phyloP scores from a whole-genome alignment of 2,113 vertebrate species.

The Mungos mungo region DNA sequence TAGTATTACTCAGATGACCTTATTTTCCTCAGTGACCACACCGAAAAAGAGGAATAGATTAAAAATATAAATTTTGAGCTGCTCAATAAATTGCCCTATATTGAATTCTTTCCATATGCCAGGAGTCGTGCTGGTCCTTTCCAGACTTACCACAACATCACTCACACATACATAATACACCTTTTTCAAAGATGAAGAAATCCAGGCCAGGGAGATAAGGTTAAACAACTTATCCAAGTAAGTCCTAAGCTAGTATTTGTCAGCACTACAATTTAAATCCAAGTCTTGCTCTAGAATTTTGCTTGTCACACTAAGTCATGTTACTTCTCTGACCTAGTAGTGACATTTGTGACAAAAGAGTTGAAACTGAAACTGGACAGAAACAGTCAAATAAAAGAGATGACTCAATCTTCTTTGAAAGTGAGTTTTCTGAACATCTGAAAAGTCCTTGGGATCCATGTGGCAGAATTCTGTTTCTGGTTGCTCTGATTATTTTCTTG shows the following conservation, averaged over 20 bases:
- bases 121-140: background rate
- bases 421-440: background rate
- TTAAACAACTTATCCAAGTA: conserved; percentile 1
- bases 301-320: background rate
- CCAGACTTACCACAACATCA: background rate
- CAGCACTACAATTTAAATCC: background rate
- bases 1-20: background rate
- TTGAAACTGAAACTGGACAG: conserved; percentile 7
- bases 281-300: background rate
- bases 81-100: background rate
- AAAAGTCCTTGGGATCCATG: background rate
- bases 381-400: conserved; percentile 27
- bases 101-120: background rate
- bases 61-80: background rate
- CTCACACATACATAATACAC: background rate
- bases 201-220: background rate
- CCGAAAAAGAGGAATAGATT: background rate
- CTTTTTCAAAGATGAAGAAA: background rate
- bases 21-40: background rate
- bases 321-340: background rate
- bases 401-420: background rate
- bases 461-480: background rate
- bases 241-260: background rate
- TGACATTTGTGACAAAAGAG: conserved; percentile 7
- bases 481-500: background rate